Evolutionary conservation across 2,888 invertebrate genomes (phyloP), one percentile per base, ranked within the genome.

Genomic region (Odontothrips loti): DNA sequence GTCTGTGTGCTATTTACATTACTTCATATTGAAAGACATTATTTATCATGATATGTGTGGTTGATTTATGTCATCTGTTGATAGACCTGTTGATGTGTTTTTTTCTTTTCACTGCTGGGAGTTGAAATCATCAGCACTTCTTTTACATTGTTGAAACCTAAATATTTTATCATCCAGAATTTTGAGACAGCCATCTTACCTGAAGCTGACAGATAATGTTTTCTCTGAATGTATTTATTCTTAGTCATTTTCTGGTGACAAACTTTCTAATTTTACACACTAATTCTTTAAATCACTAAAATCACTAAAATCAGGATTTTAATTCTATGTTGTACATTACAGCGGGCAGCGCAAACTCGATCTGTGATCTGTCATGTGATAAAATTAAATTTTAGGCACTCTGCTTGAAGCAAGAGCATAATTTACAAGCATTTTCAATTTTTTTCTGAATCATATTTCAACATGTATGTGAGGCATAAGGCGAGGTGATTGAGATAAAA

Each of bases 401-500:
- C 34, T 43, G 34, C 34, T 43, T 43, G 34, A 43, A n/a, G n/a
- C 8, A 23, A 23, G 9, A 8, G 68, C 20, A 68, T n/a, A 11
- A 23, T 23, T 23, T 68, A 23, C 8, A 68, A 68, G 23, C 23
- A 23, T 23, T 9, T 9, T 11, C 6, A n/a, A 10, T 23, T n/a
- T 20, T 11, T 68, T 23, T 68, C 9, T 9, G 11, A 23, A 23
- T 8, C 11, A 68, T 29, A n/a, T 68, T 51, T 51, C 20, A 17
- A 68, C n/a, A 23, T 68, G 23, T 23, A 23, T 68, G 68, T 68
- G 68, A 68, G 68, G 68, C 27, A 68, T 23, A n/a, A 23, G 68
- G 68, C 68, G 68, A 68, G 68, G 68, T 68, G 68, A 23, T 23
- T 68, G 68, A 68, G 68, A 68, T 20, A 58, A 58, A 58, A 23